Evolutionary conservation across 2,888 invertebrate genomes (phyloP).

Genomic region (Netelia virgata): DNA sequence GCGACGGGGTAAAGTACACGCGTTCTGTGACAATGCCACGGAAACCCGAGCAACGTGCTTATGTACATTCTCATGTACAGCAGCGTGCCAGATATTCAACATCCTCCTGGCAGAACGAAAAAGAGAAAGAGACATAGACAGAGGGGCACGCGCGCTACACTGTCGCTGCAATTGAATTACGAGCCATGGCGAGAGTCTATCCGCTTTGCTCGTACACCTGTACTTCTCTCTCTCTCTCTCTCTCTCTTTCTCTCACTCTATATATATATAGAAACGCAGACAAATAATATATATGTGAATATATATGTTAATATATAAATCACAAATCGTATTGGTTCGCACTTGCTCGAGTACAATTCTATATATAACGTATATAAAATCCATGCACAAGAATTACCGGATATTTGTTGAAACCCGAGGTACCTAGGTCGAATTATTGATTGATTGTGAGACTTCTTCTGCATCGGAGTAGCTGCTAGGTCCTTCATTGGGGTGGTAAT

Average conservation of each 20-base stretch:
- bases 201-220: conserved; percentile 1
- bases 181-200: conserved; percentile 30
- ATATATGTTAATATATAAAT: background rate
- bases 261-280: background rate
- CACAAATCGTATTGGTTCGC: too few relatives aligned
- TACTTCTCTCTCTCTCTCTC: too few relatives aligned
- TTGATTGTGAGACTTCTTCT: too few relatives aligned
- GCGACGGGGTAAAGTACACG: conserved; percentile 50
- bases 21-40: conserved; percentile 78
- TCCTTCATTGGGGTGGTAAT: too few relatives aligned
- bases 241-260: background rate
- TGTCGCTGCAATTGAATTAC: conserved; percentile 65
- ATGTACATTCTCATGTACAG: conserved; percentile 17
- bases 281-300: conserved; percentile 2
- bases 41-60: conserved; percentile 78
- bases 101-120: conserved; percentile 63
- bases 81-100: conserved; percentile 68
- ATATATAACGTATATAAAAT: too few relatives aligned
- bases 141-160: conserved; percentile 59
- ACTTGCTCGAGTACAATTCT: too few relatives aligned
- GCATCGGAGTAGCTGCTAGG: too few relatives aligned
- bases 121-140: conserved; percentile 47
- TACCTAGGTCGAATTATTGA: too few relatives aligned
- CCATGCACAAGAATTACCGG: too few relatives aligned
- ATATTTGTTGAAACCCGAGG: too few relatives aligned